A percentile compares a stretch with the other conserved stretches of the same genome.
Conservation (phyloP, 2,888 invertebrate genomes). For the Eledone cirrhosa region DNA sequence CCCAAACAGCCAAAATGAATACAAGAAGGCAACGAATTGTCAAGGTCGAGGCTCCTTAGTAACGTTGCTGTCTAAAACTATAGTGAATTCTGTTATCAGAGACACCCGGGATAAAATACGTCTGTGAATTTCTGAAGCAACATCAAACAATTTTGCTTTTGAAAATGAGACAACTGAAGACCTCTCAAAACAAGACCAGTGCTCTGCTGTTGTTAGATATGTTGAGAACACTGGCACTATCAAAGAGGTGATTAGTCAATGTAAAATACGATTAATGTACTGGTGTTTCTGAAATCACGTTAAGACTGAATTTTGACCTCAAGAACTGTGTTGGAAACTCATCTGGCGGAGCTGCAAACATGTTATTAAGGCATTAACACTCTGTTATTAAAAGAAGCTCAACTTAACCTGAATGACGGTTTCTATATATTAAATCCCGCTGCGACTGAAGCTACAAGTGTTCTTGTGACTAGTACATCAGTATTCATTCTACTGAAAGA, state of each 20-base stretch:
- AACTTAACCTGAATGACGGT: neutral
- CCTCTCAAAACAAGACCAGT: neutral
- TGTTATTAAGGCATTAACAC: neutral
- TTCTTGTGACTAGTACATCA: neutral
- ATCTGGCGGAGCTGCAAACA: neutral
- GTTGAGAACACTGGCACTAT: neutral
- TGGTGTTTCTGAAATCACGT: neutral
- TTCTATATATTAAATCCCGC: neutral
- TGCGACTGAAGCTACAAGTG: neutral
- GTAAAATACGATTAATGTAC: neutral
- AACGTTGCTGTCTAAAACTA: constrained; percentile 1
- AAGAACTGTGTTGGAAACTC: constrained; percentile 6
- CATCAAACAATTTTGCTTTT: neutral
- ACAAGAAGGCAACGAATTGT: neutral
- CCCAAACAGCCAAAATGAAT: neutral
- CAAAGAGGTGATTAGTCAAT: neutral
- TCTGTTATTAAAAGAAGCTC: neutral
- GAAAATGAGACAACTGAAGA: neutral
- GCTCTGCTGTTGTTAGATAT: neutral
- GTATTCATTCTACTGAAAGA: neutral
- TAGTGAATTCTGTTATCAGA: neutral
- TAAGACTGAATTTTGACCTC: neutral
- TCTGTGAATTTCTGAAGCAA: neutral
- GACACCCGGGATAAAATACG: neutral
- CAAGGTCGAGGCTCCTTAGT: neutral